These are phyloP conservation scores for Aspidiotus destructor DNA, from an alignment of 2,888 invertebrate species.

Conservation along the genomic window DNA sequence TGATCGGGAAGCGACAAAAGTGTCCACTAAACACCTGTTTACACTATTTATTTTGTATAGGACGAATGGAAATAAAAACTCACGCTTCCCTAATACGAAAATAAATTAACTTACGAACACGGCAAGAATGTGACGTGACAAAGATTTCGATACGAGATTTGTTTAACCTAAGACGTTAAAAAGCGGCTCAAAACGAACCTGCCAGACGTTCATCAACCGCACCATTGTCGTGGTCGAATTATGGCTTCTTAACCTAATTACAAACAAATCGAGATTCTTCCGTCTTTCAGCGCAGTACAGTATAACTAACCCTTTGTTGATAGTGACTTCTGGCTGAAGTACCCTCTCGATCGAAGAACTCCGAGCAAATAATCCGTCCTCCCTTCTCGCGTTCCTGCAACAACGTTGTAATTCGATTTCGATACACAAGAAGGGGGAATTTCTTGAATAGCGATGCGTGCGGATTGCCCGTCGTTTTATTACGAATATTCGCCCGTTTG, in stretches of 20 bases:
- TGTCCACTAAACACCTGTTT: no score
- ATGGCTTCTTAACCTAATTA: slow-evolving; percentile 29
- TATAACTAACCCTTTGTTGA: background rate
- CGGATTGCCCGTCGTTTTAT: no score
- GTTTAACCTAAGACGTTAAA: slow-evolving; percentile 6
- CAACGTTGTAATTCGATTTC: slow-evolving; percentile 14
- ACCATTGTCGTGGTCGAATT: slow-evolving; percentile 10
- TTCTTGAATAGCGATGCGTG: no score
- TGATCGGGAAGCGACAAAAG: no score
- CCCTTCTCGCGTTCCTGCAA: background rate
- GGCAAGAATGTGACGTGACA: no score
- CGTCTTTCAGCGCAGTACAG: background rate
- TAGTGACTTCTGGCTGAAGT: background rate
- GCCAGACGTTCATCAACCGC: no score
- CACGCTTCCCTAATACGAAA: no score
- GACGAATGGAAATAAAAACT: no score
- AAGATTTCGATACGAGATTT: no score
- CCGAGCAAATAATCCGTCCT: slow-evolving; percentile 11
- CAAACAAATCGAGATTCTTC: background rate
- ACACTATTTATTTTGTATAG: no score
- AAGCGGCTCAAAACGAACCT: no score
- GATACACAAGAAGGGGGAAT: slow-evolving; percentile 6
- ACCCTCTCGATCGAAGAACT: slow-evolving; percentile 18
- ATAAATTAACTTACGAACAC: no score
- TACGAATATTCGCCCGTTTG: background rate